phyloP scores from a whole-genome alignment of 2,888 invertebrate genomes.

The Synergus laeviventris region DNA sequence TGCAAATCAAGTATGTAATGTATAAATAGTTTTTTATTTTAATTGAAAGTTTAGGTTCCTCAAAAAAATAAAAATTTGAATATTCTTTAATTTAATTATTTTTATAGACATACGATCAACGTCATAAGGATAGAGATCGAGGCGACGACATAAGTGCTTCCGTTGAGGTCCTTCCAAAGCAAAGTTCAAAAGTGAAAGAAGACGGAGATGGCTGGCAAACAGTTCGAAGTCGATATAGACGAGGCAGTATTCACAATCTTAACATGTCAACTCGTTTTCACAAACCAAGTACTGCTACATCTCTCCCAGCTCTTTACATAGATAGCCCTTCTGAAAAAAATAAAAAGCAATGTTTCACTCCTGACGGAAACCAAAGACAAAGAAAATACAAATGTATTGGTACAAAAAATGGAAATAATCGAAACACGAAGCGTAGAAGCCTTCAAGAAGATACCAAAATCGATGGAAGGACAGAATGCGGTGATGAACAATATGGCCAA shows the following conservation, averaged over 20 bases:
- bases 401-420: constrained; percentile 63
- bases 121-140: constrained; percentile 53
- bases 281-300: constrained; percentile 89
- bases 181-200: constrained; percentile 68
- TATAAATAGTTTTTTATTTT: not conserved
- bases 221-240: constrained; percentile 85
- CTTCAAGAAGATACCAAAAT: constrained; percentile 58
- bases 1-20: constrained; percentile 25
- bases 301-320: constrained; percentile 84
- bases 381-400: constrained; percentile 58
- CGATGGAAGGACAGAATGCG: constrained; percentile 44
- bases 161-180: constrained; percentile 67
- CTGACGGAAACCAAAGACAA: constrained; percentile 60
- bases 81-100: constrained; percentile 36
- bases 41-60: not conserved
- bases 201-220: constrained; percentile 90
- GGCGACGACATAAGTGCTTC: constrained; percentile 68
- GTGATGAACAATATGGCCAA: constrained; percentile 8
- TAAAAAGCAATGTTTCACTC: constrained; percentile 66
- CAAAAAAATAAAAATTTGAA: not conserved
- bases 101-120: constrained; percentile 54
- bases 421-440: constrained; percentile 23
- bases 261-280: constrained; percentile 84
- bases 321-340: constrained; percentile 64
- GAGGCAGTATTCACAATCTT: constrained; percentile 81